Base-by-base conservation (phyloP, 2,113 vertebrate species). In the Anguilla rostrata region DNA sequence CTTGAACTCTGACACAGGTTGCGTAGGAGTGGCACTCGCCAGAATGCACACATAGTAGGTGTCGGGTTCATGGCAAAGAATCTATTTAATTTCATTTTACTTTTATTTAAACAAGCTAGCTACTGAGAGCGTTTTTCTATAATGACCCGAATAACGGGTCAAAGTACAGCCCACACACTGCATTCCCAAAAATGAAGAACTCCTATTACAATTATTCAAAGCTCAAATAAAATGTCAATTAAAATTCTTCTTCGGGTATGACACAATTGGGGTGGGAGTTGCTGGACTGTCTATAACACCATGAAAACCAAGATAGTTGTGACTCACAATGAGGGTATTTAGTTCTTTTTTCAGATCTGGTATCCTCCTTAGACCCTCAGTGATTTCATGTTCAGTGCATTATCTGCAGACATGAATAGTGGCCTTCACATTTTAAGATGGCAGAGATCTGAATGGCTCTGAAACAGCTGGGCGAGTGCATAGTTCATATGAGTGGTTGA, bases 131-230 rank as follows among this genome's bases (percentile, higher is more conserved):
- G 0, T 66, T 26, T 66, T 22, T 66, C 22, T 1, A 66, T 66
- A 66, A 66, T 66, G 18, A 66, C 60, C 60, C 60, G 3, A 66
- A 75, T 75, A 75, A 34, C 6, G n/a, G n/a, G 71, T 75, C 71
- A 75, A 75, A 29, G 71, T 34, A 75, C n/a, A 75, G 26, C 71
- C 71, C 71, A 75, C 71, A 75, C 34, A 75, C 71, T 75, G 71
- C n/a, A 75, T 75, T 75, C 71, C 5, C 2, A 75, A 26, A 26
- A 75, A n/a, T 71, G 63, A 71, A 26, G 63, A 71, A 75, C 6
- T 75, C 71, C 1, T n/a, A 75, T 29, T 12, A 75, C n/a, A 0
- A 34, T 75, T 6, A 75, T 75, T 75, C n/a, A 75, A n/a, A 75
- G 29, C 3, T 75, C 71, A 34, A n/a, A 75, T 75, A 29, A 75